Evolutionary conservation across 2,888 invertebrate species (phyloP).

Genomic region (Empis stercorea): DNA sequence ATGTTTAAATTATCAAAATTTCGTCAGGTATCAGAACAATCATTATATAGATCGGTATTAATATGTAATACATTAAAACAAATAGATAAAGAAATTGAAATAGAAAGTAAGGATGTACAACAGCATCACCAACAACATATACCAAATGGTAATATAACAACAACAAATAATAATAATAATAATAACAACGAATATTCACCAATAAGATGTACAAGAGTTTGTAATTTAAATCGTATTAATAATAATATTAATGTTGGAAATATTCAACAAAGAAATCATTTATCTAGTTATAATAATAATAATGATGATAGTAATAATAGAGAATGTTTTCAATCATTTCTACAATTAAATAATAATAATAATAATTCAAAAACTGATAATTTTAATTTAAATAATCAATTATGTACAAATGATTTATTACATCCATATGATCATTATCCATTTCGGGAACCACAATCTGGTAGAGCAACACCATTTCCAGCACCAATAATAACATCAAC

Average conservation of each 20-base stretch:
- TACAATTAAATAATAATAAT: background rate
- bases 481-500: too few relatives aligned
- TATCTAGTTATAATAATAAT: background rate
- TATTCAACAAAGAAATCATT: background rate
- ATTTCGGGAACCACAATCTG: conserved; percentile 37
- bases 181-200: background rate
- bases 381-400: background rate
- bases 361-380: background rate
- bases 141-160: too few relatives aligned
- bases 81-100: conserved; percentile 80
- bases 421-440: conserved; percentile 37
- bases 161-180: too few relatives aligned
- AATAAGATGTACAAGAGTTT: background rate
- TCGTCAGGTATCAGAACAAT: conserved; percentile 79
- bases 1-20: conserved; percentile 83
- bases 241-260: background rate
- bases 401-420: conserved; percentile 15
- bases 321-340: background rate
- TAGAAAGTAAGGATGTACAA: conserved; percentile 39
- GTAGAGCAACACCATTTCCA: conserved; percentile 60
- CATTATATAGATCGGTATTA: conserved; percentile 76
- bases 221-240: background rate
- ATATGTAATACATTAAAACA: conserved; percentile 85
- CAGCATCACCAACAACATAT: conserved; percentile 6
- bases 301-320: background rate